These are phyloP conservation scores for Xestia sexstrigata DNA, from an alignment of 2,888 invertebrate genomes.

Conservation along the genomic window DNA sequence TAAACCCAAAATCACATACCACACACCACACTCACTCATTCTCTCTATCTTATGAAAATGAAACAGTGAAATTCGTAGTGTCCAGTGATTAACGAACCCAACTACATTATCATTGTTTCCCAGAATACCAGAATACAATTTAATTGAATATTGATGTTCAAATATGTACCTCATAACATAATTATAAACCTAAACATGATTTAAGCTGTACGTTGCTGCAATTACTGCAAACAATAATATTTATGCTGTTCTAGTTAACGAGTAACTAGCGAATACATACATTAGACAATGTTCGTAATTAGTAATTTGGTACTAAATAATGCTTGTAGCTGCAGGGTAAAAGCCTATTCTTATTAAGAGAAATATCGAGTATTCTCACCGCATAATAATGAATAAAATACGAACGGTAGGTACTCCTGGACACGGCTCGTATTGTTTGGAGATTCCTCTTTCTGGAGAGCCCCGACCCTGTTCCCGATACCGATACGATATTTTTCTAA, in stretches of 20 bases:
- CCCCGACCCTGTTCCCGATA: no score
- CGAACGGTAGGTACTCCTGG: no score
- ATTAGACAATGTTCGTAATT: slow-evolving; percentile 7
- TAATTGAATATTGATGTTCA: slow-evolving; percentile 12
- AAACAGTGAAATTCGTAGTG: no score
- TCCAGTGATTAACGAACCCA: not conserved
- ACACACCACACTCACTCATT: no score
- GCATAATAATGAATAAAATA: no score
- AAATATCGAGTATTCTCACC: not conserved
- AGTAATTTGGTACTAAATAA: not conserved
- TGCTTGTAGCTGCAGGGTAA: not conserved
- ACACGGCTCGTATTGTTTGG: no score
- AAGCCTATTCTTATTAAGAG: not conserved
- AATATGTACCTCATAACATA: not conserved
- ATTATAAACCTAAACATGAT: slow-evolving; percentile 7
- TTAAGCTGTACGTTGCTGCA: not conserved
- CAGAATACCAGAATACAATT: not conserved
- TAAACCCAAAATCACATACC: no score
- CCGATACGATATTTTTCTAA: no score
- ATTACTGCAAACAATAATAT: not conserved
- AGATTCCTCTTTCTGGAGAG: no score
- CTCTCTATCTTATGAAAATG: no score
- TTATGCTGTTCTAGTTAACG: not conserved
- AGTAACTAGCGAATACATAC: not conserved
- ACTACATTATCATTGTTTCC: not conserved